Evolutionary conservation across 2,888 invertebrate species (phyloP).

Genomic region (Scaptomyza tumidula): DNA sequence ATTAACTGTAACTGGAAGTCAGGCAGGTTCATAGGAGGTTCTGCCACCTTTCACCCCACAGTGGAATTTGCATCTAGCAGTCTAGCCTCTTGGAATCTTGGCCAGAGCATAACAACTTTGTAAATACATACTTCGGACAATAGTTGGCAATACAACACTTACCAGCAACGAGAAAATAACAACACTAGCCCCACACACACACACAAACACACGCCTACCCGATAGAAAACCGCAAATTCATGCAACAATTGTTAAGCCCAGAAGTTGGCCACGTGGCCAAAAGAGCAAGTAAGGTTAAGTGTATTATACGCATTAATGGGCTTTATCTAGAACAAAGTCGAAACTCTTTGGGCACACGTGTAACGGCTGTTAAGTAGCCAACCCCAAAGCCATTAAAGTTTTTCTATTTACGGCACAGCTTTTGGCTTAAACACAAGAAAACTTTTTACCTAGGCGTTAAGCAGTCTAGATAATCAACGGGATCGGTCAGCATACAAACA

Average conservation of each 20-base stretch:
- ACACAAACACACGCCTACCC: background rate
- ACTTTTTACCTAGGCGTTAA: constrained; percentile 43
- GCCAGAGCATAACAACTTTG: constrained; percentile 54
- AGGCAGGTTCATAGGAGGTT: constrained; percentile 14
- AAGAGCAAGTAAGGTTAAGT: constrained; percentile 56
- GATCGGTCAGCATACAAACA: constrained; percentile 26
- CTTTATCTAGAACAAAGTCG: constrained; percentile 40
- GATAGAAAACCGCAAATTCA: constrained; percentile 62
- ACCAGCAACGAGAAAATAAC: background rate
- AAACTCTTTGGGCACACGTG: constrained; percentile 66
- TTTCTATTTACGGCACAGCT: constrained; percentile 56
- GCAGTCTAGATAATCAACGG: constrained; percentile 45
- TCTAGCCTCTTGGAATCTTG: constrained; percentile 5
- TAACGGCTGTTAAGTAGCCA: constrained; percentile 60
- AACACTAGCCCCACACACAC: background rate
- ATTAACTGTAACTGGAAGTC: constrained; percentile 51
- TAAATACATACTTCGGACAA: background rate
- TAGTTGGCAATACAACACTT: constrained; percentile 1
- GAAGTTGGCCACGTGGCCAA: constrained; percentile 66
- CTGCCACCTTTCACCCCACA: background rate
- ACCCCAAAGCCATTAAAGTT: constrained; percentile 51
- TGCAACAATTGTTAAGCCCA: constrained; percentile 73
- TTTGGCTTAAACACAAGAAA: constrained; percentile 32
- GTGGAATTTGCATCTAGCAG: constrained; percentile 47
- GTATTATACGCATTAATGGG: constrained; percentile 67